These are phyloP conservation scores for Musca domestica DNA, from an alignment of 1,140 invertebrate species.

Conservation along the genomic window DNA sequence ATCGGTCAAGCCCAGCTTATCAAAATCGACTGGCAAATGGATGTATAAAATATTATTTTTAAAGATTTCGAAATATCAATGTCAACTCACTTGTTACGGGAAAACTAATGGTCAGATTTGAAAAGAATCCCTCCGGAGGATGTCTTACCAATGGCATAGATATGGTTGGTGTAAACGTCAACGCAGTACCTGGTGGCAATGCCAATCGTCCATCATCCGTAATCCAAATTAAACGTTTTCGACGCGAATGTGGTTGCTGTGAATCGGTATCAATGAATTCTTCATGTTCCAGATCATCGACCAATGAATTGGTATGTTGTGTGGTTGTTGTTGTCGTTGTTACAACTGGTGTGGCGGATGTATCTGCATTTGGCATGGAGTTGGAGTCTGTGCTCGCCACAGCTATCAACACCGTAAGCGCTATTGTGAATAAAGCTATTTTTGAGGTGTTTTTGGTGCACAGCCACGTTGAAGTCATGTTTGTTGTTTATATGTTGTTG, in stretches of 20 bases:
- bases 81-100: conserved; percentile 78
- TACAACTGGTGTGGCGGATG: background rate
- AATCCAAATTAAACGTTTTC: conserved; percentile 78
- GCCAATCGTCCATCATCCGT: conserved; percentile 78
- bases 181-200: conserved; percentile 74
- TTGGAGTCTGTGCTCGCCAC: background rate
- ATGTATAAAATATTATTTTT: conserved; percentile 33
- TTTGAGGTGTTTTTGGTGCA: conserved; percentile 16
- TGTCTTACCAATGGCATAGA: conserved; percentile 79
- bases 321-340: background rate
- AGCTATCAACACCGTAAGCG: conserved; percentile 13
- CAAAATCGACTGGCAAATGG: conserved; percentile 79
- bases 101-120: conserved; percentile 79
- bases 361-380: background rate
- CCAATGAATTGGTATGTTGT: conserved; percentile 17
- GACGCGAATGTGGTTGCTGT: conserved; percentile 64
- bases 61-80: background rate
- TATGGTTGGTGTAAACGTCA: conserved; percentile 76
- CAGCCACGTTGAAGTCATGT: conserved; percentile 18
- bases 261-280: conserved; percentile 23
- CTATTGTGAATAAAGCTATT: conserved; percentile 18
- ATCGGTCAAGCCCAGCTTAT: conserved; percentile 77
- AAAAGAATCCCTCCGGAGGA: conserved; percentile 79
- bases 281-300: conserved; percentile 27
- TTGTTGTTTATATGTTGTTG: background rate